A percentile compares a stretch with the other conserved stretches of the same genome.
Evolutionary conservation across 2,797 vertebrate genomes (phyloP).

Genomic region (Falco peregrinus): DNA sequence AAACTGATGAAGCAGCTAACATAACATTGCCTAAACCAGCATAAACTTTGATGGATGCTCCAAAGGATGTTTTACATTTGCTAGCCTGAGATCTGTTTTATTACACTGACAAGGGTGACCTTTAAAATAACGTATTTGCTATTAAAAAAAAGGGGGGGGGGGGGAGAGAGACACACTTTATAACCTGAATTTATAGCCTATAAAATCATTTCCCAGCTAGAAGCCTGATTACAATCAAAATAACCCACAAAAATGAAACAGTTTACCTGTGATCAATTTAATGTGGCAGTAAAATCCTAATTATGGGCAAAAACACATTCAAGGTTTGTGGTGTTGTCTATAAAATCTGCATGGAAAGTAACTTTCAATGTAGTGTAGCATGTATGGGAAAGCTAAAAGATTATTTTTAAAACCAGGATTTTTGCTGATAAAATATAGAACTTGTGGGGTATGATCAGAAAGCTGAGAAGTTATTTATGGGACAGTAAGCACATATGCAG

Average conservation of each 20-base stretch:
- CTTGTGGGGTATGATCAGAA: conserved; percentile 59
- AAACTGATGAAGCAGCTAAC: conserved; percentile 47
- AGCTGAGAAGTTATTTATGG: conserved; percentile 65
- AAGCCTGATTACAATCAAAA: conserved; percentile 72
- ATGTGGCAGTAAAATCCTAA: conserved; percentile 70
- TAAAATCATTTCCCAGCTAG: conserved; percentile 67
- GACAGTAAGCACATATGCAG: conserved; percentile 9
- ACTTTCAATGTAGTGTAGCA: conserved; percentile 53
- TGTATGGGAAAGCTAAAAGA: conserved; percentile 60
- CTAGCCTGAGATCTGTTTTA: conserved; percentile 55
- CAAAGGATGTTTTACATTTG: conserved; percentile 46
- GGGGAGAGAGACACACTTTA: not conserved
- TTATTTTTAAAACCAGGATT: conserved; percentile 73
- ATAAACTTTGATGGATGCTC: conserved; percentile 52
- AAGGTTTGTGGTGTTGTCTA: conserved; percentile 47
- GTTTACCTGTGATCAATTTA: conserved; percentile 76
- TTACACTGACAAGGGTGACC: conserved; percentile 63
- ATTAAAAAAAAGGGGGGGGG: not conserved
- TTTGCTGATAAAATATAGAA: conserved; percentile 77
- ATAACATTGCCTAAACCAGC: conserved; percentile 28
- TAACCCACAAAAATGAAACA: conserved; percentile 70
- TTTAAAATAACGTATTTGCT: conserved; percentile 72
- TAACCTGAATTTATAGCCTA: conserved; percentile 68
- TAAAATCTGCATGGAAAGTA: conserved; percentile 69
- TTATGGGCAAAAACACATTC: conserved; percentile 64